Conservation (phyloP, 2,113 vertebrate genomes). For the Corapipo altera region DNA sequence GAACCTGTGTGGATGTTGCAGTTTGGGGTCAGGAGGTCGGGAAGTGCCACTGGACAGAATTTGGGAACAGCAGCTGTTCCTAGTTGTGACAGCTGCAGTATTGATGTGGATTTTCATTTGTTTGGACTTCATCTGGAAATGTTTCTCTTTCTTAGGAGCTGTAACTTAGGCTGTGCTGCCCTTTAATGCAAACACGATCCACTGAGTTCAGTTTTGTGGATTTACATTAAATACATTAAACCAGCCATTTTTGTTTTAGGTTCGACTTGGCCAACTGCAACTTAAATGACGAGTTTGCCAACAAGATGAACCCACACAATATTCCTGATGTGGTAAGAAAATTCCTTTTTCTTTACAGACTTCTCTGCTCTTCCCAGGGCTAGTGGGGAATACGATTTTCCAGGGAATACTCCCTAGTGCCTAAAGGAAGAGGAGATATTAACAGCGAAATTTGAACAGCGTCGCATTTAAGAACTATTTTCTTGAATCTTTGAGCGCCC, state of each 20-base stretch:
- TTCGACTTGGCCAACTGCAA: slow-evolving; percentile 97
- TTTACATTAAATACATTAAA: not conserved
- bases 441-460: not conserved
- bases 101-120: not conserved
- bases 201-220: not conserved
- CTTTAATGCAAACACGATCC: not conserved
- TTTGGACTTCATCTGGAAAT: not conserved
- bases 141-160: not conserved
- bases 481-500: not conserved
- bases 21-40: not conserved
- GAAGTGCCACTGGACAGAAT: not conserved
- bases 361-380: not conserved
- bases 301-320: slow-evolving; percentile 91
- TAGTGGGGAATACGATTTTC: not conserved
- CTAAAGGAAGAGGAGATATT: not conserved
- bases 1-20: not conserved
- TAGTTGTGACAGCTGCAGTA: fast-evolving
- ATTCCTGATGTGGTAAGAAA: slow-evolving; percentile 93
- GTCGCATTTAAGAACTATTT: not conserved
- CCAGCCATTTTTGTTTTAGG: slow-evolving; percentile 61
- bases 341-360: not conserved
- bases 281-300: slow-evolving; percentile 91
- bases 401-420: not conserved
- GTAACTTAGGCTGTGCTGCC: not conserved
- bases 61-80: not conserved